Conservation (phyloP, 2,113 vertebrate species). For the Bostrychus sinensis region DNA sequence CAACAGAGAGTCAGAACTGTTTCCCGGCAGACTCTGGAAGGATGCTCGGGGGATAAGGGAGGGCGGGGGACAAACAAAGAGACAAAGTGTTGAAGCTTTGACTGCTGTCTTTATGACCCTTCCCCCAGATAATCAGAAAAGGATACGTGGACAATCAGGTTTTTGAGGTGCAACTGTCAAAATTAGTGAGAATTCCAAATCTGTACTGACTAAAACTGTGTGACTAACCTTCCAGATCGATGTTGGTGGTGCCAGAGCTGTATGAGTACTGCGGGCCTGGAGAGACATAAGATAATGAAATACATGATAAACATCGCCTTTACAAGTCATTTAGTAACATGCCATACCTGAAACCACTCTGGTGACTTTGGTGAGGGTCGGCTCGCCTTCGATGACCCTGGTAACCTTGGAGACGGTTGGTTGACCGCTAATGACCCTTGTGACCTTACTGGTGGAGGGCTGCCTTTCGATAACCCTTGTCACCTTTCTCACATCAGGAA, state of each 20-base stretch:
- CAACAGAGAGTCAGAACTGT: too few relatives aligned
- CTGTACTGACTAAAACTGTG: not conserved
- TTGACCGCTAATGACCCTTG: constrained; percentile 36
- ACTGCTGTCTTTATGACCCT: too few relatives aligned
- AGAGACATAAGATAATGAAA: constrained; percentile 18
- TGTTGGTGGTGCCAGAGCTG: constrained; percentile 43
- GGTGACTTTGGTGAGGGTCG: constrained; percentile 57
- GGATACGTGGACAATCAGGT: too few relatives aligned
- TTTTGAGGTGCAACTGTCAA: too few relatives aligned
- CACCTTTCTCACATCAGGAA: constrained; percentile 59
- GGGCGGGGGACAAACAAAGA: too few relatives aligned
- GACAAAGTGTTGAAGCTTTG: too few relatives aligned
- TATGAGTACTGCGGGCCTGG: constrained; percentile 63
- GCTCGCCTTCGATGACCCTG: constrained; percentile 44
- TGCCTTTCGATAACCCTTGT: constrained; percentile 71
- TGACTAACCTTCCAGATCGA: constrained; percentile 58
- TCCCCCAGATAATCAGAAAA: too few relatives aligned
- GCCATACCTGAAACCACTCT: constrained; percentile 69
- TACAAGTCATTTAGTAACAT: not conserved
- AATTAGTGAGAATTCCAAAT: too few relatives aligned
- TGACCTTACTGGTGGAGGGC: constrained; percentile 46
- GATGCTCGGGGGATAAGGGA: too few relatives aligned
- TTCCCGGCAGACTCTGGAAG: too few relatives aligned
- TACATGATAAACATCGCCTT: too few relatives aligned
- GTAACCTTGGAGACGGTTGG: constrained; percentile 61